Evolutionary conservation across 2,113 vertebrate species (phyloP).

Genomic region (Candoia aspera): DNA sequence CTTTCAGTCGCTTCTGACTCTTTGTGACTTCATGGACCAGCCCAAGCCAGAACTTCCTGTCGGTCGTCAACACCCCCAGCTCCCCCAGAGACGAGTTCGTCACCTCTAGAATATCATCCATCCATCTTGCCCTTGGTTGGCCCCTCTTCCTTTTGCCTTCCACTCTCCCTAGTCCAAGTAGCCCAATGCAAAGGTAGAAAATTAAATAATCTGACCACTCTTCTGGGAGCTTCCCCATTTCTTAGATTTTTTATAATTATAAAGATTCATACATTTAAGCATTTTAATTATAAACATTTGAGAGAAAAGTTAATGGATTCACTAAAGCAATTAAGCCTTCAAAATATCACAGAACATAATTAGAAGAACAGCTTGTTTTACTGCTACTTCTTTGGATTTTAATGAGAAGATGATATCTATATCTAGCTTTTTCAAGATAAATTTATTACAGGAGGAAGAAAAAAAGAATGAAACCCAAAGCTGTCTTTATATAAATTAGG

Average conservation of each 20-base stretch:
- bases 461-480: not conserved
- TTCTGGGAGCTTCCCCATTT: too few relatives aligned
- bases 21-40: too few relatives aligned
- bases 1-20: too few relatives aligned
- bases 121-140: too few relatives aligned
- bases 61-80: too few relatives aligned
- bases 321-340: conserved; percentile 12
- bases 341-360: conserved; percentile 1
- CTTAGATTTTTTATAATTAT: not conserved
- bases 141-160: too few relatives aligned
- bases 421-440: not conserved
- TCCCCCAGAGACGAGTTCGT: too few relatives aligned
- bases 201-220: not conserved
- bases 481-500: conserved; percentile 14
- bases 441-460: not conserved
- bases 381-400: not conserved
- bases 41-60: too few relatives aligned
- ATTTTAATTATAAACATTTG: not conserved
- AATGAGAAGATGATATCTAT: conserved; percentile 12
- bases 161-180: too few relatives aligned
- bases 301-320: not conserved
- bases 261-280: not conserved
- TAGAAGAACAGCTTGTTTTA: not conserved
- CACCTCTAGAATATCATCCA: too few relatives aligned
- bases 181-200: not conserved